phyloP scores from a whole-genome alignment of 2,888 invertebrate species.

The Campoletis raptor region DNA sequence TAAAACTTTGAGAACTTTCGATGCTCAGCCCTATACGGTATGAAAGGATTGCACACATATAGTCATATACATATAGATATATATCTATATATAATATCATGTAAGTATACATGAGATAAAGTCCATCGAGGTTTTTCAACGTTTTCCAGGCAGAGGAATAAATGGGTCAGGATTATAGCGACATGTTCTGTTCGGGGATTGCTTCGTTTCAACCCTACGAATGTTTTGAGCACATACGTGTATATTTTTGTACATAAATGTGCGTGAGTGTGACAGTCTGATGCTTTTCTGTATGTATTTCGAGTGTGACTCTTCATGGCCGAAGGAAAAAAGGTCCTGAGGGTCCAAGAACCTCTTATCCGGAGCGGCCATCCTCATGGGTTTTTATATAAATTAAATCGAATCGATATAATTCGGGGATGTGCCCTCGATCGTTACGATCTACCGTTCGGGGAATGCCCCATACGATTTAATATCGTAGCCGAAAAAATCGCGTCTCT shows the following conservation, averaged over 20 bases:
- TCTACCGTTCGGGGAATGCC: constrained; percentile 22
- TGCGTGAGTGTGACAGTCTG: not conserved
- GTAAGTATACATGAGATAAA: constrained; percentile 3
- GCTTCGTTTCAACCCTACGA: constrained; percentile 51
- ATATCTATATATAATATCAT: too few species aligned
- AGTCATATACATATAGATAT: not conserved
- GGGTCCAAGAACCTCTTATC: constrained; percentile 53
- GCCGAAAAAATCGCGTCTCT: constrained; percentile 13
- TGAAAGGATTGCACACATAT: not conserved
- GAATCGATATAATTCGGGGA: constrained; percentile 76
- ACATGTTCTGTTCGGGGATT: constrained; percentile 51
- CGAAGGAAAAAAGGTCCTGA: constrained; percentile 21
- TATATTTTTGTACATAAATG: not conserved
- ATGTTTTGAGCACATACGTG: not conserved
- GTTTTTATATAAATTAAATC: constrained; percentile 77
- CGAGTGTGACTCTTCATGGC: constrained; percentile 20
- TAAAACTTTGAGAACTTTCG: constrained; percentile 47
- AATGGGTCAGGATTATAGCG: constrained; percentile 51
- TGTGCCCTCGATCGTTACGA: constrained; percentile 60
- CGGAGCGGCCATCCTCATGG: constrained; percentile 59
- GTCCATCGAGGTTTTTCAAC: constrained; percentile 54
- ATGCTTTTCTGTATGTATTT: not conserved
- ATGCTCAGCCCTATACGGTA: not conserved
- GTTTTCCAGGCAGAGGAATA: constrained; percentile 48
- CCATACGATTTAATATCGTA: constrained; percentile 38